Base-by-base conservation (phyloP, 2,113 vertebrate species). In the Mystacornis crossleyi region DNA sequence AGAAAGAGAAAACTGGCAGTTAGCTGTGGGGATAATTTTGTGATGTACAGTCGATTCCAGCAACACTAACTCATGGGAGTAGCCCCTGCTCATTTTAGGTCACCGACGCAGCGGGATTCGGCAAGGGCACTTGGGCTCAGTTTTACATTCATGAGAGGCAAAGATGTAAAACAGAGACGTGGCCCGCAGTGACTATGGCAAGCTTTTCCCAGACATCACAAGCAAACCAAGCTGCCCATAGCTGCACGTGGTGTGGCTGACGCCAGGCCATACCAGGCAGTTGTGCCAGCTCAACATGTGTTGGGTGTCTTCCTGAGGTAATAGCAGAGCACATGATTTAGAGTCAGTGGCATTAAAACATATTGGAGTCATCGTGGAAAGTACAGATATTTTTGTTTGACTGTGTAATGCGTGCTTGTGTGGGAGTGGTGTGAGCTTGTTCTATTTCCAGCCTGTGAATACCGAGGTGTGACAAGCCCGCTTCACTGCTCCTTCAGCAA, bases 321-420 rank as follows among this genome's bases (percentile, higher is more conserved):
- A 92, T 19, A 79, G 53, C 74, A 72, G 85, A 93, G 69, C 93
- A 81, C 73, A 90, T 96, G 95, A 93, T 86, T 83, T 89, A 86
- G 81, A 89, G 71, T 86, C 95, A 90, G 80, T 71, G 82, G 85
- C 82, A 94, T 93, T 96, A 93, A 92, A 95, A 93, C 78, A 8
- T 26, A 42, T 25, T 18, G n/a, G 88, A 96, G 92, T 96, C 96
- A 96, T 94, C 69, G 57, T 0, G 77, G 93, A 96, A 97, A 96
- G 88, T 96, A 96, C 88, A 95, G 95, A 90, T 97, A 96, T 96
- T 96, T 96, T 94, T 84, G 85, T 93, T 70, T 94, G 85, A 74
- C 95, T 96, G 60, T 86, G 95, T 94, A 96, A 97, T 94, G 85
- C 14, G 1, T 90, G 93, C 88, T 55, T 86, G 65, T 89, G 90